Conservation (phyloP, 2,113 vertebrate genomes). For the Connochaetes taurinus region DNA sequence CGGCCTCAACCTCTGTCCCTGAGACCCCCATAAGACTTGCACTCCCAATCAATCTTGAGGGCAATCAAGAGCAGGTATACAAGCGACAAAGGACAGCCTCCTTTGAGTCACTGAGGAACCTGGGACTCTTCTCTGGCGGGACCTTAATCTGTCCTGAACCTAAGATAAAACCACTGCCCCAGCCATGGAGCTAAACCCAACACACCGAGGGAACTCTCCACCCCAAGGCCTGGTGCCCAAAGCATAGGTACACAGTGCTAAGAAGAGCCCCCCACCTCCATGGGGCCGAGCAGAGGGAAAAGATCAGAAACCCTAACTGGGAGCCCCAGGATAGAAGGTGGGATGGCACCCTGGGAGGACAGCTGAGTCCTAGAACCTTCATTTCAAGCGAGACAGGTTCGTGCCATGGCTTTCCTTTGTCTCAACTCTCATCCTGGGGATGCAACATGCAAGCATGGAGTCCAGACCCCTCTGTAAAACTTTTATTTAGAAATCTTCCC, state of each 20-base stretch:
- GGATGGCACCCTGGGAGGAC: neutral
- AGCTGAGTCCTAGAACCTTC: neutral
- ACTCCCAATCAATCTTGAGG: neutral
- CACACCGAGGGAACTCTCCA: no score
- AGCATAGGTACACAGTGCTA: neutral
- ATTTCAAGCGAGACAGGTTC: neutral
- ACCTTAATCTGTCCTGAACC: neutral
- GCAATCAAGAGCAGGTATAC: neutral
- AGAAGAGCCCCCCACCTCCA: neutral
- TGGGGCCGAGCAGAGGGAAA: neutral
- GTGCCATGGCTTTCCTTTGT: neutral
- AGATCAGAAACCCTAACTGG: neutral
- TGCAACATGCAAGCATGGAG: neutral
- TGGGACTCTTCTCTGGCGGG: neutral
- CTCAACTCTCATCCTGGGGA: neutral
- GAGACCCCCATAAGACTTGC: neutral
- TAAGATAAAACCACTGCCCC: neutral
- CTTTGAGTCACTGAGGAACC: neutral
- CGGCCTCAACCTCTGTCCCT: neutral
- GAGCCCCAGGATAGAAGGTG: neutral
- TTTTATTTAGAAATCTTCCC: conserved; percentile 90
- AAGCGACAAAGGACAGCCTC: neutral
- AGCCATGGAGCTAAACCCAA: neutral
- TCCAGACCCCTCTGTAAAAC: conserved; percentile 81
- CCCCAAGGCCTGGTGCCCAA: neutral